These are phyloP conservation scores for Meta bourneti DNA, from an alignment of 2,888 invertebrate genomes.

Conservation along the genomic window DNA sequence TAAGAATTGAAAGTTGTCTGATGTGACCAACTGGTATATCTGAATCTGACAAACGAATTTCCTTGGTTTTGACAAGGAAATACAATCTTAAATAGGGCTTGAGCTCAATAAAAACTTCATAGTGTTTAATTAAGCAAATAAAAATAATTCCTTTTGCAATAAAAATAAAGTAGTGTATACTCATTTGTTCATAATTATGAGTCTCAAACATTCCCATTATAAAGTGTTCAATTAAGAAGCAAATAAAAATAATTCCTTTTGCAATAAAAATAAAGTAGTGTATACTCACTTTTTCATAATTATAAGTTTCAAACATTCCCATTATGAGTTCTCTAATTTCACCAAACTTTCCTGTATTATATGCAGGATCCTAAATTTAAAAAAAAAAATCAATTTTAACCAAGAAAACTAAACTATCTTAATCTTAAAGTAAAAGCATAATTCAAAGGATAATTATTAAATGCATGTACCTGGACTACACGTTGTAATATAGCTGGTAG, in stretches of 20 bases:
- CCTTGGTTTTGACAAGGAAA: too few relatives aligned
- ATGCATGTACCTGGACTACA: slow-evolving; percentile 80
- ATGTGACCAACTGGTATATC: too few relatives aligned
- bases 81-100: too few relatives aligned
- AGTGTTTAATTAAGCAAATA: too few relatives aligned
- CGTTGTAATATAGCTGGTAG: slow-evolving; percentile 83
- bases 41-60: too few relatives aligned
- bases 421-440: background rate
- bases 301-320: slow-evolving; percentile 88
- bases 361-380: slow-evolving; percentile 82
- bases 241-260: slow-evolving; percentile 8
- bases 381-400: slow-evolving; percentile 70
- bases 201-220: slow-evolving; percentile 87
- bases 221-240: slow-evolving; percentile 81
- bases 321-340: slow-evolving; percentile 83
- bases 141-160: too few relatives aligned
- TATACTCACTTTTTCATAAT: slow-evolving; percentile 85
- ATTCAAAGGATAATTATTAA: slow-evolving; percentile 20
- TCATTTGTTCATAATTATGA: slow-evolving; percentile 86
- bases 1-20: too few relatives aligned
- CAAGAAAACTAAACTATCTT: background rate
- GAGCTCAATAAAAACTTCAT: too few relatives aligned
- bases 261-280: background rate
- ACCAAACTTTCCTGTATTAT: slow-evolving; percentile 83
- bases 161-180: slow-evolving; percentile 41